Evolutionary conservation across 2,797 vertebrate genomes (phyloP), one percentile per base, ranked within the genome.

Genomic region (Champsocephalus esox): DNA sequence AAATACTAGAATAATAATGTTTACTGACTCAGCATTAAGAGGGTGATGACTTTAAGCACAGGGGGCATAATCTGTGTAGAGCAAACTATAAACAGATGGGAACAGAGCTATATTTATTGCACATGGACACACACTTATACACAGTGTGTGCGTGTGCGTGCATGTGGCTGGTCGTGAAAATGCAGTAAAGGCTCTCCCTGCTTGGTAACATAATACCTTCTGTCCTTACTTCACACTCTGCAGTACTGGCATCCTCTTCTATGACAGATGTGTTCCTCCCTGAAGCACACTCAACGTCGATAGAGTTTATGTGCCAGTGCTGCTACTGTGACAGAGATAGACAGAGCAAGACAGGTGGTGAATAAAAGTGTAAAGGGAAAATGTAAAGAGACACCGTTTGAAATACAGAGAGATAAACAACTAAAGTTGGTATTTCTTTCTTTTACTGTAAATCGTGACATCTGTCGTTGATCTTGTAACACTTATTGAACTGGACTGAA

Each of bases 181-280:
- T 66, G 19, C 62, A 51, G 59, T 60, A 54, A 70, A 46, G 3
- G 3, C 49, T 64, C 64, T 62, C 54, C 32, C 48, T 21, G 11
- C 64, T 34, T 8, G 8, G 34, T 57, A 51, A 69, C n/a, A 59
- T 58, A 52, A 82, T 73, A 54, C 61, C 64, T 50, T 65, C 44
- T 80, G 66, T 80, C 80, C 79, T 88, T 62, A 64, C 48, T 68
- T 81, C 70, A 76, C 61, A 78, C 51, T n/a, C 80, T 79, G 77
- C 83, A 79, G 79, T 55, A 41, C 79, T 87, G 75, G 74, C 80
- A 82, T 67, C 45, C 62, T 51, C 52, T 43, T 52, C 61, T 69
- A 59, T 78, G 70, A 82, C 86, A 89, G 86, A 88, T 87, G 89
- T 88, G 77, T 77, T 75, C 72, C 75, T 77, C 82, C 74, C 86